Conservation (phyloP, 2,113 vertebrate genomes). For the Polypterus bichir region DNA sequence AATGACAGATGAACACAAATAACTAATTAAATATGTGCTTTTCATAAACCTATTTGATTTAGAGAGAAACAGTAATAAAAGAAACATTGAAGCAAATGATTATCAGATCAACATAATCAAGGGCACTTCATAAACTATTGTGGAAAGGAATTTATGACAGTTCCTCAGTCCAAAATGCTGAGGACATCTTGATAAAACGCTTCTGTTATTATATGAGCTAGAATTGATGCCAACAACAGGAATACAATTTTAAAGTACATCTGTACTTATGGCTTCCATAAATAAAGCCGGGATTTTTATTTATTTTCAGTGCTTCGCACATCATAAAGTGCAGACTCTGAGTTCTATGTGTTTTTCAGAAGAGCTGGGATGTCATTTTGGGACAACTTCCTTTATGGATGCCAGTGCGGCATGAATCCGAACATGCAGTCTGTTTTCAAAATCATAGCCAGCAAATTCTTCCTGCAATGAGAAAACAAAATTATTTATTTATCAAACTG, state of each 20-base stretch:
- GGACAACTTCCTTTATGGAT: constrained; percentile 80
- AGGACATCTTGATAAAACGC: not conserved
- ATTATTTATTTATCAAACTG: not conserved
- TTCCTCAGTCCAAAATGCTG: too few relatives aligned
- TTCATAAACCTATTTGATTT: not conserved
- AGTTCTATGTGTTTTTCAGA: constrained; percentile 16
- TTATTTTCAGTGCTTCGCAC: not conserved
- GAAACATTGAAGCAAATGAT: not conserved
- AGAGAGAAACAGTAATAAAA: not conserved
- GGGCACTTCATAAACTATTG: constrained; percentile 1
- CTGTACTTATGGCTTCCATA: constrained; percentile 13
- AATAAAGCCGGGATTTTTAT: constrained; percentile 7
- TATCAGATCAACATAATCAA: not conserved
- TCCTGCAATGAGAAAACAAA: constrained; percentile 50
- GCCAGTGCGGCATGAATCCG: constrained; percentile 92
- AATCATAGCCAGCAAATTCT: constrained; percentile 87
- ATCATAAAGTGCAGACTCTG: constrained; percentile 44
- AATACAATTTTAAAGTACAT: constrained; percentile 6
- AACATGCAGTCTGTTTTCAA: constrained; percentile 93
- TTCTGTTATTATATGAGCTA: not conserved
- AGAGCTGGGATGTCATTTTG: constrained; percentile 60
- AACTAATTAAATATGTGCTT: constrained; percentile 6
- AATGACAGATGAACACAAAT: not conserved
- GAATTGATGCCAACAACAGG: not conserved
- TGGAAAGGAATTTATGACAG: not conserved